A percentile compares a stretch with the other conserved stretches of the same genome.
phyloP scores from a whole-genome alignment of 2,797 vertebrate genomes.

The Cephalopachus bancanus region DNA sequence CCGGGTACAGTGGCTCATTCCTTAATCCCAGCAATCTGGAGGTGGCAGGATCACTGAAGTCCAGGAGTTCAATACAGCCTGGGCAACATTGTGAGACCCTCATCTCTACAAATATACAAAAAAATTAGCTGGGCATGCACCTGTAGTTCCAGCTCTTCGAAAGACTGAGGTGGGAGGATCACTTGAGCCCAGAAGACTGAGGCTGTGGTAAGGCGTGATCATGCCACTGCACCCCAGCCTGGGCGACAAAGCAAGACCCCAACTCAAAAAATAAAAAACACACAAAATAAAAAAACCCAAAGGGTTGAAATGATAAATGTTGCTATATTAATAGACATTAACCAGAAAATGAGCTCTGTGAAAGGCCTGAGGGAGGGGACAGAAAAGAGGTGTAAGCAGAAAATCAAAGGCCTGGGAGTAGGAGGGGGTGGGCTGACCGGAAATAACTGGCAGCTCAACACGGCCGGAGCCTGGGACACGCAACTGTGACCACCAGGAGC shows the following conservation, averaged over 20 bases:
- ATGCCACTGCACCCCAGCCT: too few species aligned
- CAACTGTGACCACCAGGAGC: not conserved
- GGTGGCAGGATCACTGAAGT: not conserved
- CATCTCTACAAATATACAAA: too few species aligned
- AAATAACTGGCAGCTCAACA: not conserved
- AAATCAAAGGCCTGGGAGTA: not conserved
- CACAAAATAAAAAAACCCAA: not conserved
- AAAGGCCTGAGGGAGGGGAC: not conserved
- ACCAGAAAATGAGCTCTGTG: not conserved
- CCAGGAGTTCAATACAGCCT: not conserved
- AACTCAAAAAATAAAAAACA: not conserved
- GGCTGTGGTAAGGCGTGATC: too few species aligned
- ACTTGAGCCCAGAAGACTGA: too few species aligned
- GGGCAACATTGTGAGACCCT: too few species aligned
- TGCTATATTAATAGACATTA: not conserved
- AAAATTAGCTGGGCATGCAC: too few species aligned
- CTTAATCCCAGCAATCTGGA: not conserved
- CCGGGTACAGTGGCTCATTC: not conserved
- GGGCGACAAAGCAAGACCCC: too few species aligned
- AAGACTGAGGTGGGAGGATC: too few species aligned
- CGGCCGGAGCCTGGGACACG: not conserved
- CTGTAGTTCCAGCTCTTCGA: too few species aligned
- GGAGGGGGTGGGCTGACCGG: not conserved
- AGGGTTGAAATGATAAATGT: too few species aligned
- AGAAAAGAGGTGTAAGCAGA: not conserved